Evolutionary conservation across 2,113 vertebrate genomes (phyloP).

Genomic region (Alosa alosa): DNA sequence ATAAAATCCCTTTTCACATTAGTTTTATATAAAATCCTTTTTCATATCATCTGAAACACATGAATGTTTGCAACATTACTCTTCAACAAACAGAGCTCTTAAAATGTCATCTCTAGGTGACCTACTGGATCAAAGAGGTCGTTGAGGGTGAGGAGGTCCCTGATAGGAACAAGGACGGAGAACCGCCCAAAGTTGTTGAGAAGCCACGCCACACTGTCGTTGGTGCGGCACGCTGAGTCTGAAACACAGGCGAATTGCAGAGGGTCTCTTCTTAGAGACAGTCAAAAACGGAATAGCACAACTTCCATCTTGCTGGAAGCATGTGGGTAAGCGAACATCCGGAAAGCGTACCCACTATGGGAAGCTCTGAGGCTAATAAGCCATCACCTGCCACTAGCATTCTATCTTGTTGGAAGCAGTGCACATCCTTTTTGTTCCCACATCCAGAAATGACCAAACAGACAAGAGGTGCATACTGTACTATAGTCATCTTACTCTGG

Average conservation of each 20-base stretch:
- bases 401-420: too few relatives aligned
- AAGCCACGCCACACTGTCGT: background rate
- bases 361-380: too few relatives aligned
- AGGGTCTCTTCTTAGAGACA: background rate
- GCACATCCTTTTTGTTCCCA: too few relatives aligned
- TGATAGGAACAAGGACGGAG: background rate
- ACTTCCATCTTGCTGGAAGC: too few relatives aligned
- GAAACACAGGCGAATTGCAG: background rate
- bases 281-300: too few relatives aligned
- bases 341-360: too few relatives aligned
- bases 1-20: background rate
- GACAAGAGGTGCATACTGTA: too few relatives aligned
- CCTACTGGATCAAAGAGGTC: constrained; percentile 4
- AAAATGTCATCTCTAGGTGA: background rate
- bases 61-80: too few relatives aligned
- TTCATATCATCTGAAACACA: background rate
- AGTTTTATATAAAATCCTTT: background rate
- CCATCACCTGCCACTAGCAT: too few relatives aligned
- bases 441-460: too few relatives aligned
- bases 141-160: background rate
- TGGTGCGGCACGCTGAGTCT: background rate
- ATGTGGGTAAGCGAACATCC: too few relatives aligned
- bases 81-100: background rate
- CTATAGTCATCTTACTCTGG: too few relatives aligned
- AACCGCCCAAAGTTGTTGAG: background rate